Evolutionary conservation across 1,140 invertebrate species (phyloP), one percentile per base, ranked within the genome.

Genomic region (Hestina assimilis): DNA sequence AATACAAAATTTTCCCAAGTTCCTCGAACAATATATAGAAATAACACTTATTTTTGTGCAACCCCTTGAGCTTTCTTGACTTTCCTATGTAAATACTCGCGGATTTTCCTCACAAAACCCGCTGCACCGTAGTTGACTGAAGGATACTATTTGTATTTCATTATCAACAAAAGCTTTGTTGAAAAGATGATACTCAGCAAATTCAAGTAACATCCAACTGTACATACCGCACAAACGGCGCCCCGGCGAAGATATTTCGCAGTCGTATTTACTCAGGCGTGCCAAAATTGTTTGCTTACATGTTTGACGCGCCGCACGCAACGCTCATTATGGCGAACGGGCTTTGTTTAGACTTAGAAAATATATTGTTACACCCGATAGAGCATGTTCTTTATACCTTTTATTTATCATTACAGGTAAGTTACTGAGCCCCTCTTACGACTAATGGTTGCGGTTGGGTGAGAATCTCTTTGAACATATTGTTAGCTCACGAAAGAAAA

Each of bases 201-300:
- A 83, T 76, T 83, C 75, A 69, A 80, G 72, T 63, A 72, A 75
- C 66, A 75, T 68, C 70, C 70, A 71, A 75, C 74, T 72, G 79
- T 72, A 79, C 70, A 71, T 79, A 79, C 79, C 79, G 71, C 75
- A 80, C 72, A 74, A 71, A 69, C 69, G 71, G 67, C 63, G 72
- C 74, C 71, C 72, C 63, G 70, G 75, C 76, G 69, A 80, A 83
- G 82, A 85, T 88, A 88, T 88, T 84, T 84, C 81, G 66, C 75
- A 75, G 72, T 83, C 69, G 80, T 88, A 86, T 88, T 88, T 88
- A 85, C 75, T 86, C 85, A 88, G 85, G 77, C 85, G 85, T 86
- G 73, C 79, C 80, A 78, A 86, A 88, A 83, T 86, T 87, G 85
- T 88, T 88, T 88, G 79, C 83, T 85, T 85, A 88, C 79, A 88